A percentile compares a stretch with the other conserved stretches of the same genome.
These are phyloP conservation scores for Autographa gamma DNA, from an alignment of 2,888 invertebrate genomes.

Conservation along the genomic window DNA sequence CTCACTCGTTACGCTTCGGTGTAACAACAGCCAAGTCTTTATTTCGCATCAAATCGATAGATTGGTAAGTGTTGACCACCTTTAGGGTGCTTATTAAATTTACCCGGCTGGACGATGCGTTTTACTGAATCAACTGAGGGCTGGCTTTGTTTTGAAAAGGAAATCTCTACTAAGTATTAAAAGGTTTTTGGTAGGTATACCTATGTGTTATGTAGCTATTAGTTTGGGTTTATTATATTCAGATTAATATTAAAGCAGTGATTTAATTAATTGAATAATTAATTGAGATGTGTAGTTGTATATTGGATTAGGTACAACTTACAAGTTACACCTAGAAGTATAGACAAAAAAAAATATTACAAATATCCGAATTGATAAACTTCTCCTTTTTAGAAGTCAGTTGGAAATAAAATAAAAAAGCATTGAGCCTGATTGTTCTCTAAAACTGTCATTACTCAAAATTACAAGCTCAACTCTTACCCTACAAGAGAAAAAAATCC, in stretches of 20 bases:
- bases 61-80: slow-evolving; percentile 66
- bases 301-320: too few species aligned
- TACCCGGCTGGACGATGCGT: slow-evolving; percentile 61
- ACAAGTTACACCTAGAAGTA: too few species aligned
- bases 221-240: too few species aligned
- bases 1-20: slow-evolving; percentile 51
- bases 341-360: too few species aligned
- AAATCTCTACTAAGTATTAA: slow-evolving; percentile 4
- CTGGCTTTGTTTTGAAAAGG: slow-evolving; percentile 19
- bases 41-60: slow-evolving; percentile 70
- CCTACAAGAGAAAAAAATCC: slow-evolving; percentile 18
- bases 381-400: too few species aligned
- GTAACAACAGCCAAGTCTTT: slow-evolving; percentile 57
- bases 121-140: slow-evolving; percentile 43
- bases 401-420: too few species aligned
- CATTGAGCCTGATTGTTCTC: not conserved
- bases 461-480: slow-evolving; percentile 5
- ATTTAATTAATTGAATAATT: too few species aligned
- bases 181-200: too few species aligned
- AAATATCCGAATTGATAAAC: too few species aligned
- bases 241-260: too few species aligned
- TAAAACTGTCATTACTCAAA: slow-evolving; percentile 6
- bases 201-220: too few species aligned
- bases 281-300: too few species aligned
- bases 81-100: slow-evolving; percentile 75